These are phyloP conservation scores for Hybos culiciformis DNA, from an alignment of 2,888 invertebrate species.

Conservation along the genomic window DNA sequence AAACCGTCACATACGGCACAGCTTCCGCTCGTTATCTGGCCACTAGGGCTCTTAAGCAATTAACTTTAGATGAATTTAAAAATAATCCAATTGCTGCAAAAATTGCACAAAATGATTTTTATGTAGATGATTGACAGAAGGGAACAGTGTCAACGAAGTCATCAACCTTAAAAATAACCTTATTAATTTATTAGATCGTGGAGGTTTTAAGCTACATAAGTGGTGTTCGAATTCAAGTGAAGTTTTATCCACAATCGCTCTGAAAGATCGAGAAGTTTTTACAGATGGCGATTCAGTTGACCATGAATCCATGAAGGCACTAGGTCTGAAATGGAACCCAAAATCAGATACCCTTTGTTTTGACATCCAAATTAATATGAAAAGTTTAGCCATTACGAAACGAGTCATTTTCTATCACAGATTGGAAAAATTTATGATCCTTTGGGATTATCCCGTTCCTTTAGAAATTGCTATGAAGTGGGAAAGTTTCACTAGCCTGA, in stretches of 20 bases:
- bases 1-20: too few species aligned
- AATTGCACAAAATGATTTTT: too few species aligned
- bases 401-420: constrained; percentile 4
- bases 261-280: neutral
- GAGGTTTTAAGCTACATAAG: constrained; percentile 9
- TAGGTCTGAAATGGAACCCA: constrained; percentile 10
- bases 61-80: too few species aligned
- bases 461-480: too few species aligned
- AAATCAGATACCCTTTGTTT: constrained; percentile 7
- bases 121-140: too few species aligned
- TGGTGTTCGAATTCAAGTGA: constrained; percentile 1
- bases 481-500: too few species aligned
- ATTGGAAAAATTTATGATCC: constrained; percentile 13
- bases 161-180: too few species aligned
- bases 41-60: too few species aligned
- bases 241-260: neutral
- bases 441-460: constrained; percentile 8
- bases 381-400: constrained; percentile 3
- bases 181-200: constrained; percentile 5
- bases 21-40: too few species aligned
- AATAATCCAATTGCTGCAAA: too few species aligned
- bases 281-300: neutral
- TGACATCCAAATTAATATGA: neutral
- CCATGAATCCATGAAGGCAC: constrained; percentile 4
- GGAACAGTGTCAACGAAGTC: too few species aligned